Conservation (phyloP, 2,888 invertebrate genomes). For the Machimus atricapillus region DNA sequence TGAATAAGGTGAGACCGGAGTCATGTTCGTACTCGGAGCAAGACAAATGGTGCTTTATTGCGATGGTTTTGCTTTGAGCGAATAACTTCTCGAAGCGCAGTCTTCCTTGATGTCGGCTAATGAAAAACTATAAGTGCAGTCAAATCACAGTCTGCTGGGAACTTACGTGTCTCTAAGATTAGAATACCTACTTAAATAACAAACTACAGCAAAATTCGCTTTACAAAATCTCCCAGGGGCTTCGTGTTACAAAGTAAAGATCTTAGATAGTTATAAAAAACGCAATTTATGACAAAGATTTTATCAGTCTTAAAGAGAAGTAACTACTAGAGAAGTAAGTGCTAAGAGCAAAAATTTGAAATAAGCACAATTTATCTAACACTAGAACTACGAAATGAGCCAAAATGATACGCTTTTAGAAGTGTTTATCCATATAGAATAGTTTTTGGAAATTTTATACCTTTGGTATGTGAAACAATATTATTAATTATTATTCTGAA, state of each 20-base stretch:
- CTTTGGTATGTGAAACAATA: too few species aligned
- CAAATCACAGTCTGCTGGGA: background rate
- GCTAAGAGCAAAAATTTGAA: too few species aligned
- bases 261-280: too few species aligned
- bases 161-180: background rate
- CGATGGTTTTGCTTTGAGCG: background rate
- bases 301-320: too few species aligned
- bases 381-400: too few species aligned
- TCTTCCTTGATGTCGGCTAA: background rate
- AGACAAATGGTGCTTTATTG: constrained; percentile 31
- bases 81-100: background rate
- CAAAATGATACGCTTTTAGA: too few species aligned
- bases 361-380: too few species aligned
- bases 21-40: background rate
- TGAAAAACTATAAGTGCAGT: background rate
- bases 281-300: too few species aligned
- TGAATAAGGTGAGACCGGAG: background rate
- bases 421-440: too few species aligned
- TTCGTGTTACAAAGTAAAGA: background rate
- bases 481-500: too few species aligned
- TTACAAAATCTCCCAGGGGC: background rate
- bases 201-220: background rate
- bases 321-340: too few species aligned
- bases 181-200: background rate
- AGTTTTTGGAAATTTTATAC: too few species aligned